A percentile compares a stretch with the other conserved stretches of the same genome.
Evolutionary conservation across 2,113 vertebrate genomes (phyloP).

Genomic region (Diphyllodes magnificus): DNA sequence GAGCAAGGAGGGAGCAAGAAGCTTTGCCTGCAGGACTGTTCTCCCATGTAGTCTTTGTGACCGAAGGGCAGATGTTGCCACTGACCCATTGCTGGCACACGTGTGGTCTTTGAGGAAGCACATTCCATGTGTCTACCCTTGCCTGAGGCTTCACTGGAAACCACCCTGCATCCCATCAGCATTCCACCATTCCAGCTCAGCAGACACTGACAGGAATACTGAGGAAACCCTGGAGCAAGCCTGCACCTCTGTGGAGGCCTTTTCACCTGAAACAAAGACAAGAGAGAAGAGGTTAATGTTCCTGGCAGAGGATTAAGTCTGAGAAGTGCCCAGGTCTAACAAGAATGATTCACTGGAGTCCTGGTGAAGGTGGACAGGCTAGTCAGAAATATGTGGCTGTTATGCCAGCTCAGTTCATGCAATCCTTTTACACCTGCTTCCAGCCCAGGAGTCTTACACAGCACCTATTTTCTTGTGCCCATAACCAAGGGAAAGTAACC

Average conservation of each 20-base stretch:
- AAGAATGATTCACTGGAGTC: neutral
- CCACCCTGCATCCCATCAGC: rapidly evolving
- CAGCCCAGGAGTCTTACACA: neutral
- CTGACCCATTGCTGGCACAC: neutral
- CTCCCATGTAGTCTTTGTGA: rapidly evolving
- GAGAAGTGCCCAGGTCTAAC: neutral
- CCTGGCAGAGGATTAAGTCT: neutral
- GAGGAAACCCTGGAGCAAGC: neutral
- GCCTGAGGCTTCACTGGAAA: neutral
- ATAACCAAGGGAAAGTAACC: neutral
- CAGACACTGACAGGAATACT: neutral
- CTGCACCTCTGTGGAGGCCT: neutral
- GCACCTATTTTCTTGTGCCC: neutral
- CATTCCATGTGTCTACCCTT: neutral
- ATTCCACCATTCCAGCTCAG: no score
- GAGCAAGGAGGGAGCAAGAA: neutral
- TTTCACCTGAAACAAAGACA: neutral
- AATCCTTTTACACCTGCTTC: neutral
- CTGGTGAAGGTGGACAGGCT: neutral
- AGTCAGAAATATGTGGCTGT: neutral
- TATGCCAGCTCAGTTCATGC: neutral
- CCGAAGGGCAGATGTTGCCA: rapidly evolving
- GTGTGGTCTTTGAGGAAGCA: neutral
- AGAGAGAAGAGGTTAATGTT: neutral
- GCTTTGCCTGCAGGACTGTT: neutral